Conservation (phyloP, 2,888 invertebrate species). For the Stenolophus ochropezus region DNA sequence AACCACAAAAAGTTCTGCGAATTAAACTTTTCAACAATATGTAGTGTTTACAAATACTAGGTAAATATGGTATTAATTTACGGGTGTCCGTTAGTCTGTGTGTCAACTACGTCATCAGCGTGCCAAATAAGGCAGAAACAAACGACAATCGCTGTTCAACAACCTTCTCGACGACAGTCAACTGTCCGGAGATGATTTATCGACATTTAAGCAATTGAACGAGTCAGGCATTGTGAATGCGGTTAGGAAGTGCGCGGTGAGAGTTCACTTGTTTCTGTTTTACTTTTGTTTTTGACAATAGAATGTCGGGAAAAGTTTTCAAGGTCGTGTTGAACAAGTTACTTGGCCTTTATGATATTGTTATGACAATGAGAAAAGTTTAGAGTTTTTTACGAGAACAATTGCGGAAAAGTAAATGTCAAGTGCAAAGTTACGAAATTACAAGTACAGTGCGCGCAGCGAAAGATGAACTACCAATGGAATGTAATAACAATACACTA, state of each 20-base stretch:
- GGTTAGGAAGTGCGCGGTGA: constrained; percentile 22
- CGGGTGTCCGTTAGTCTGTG: not conserved
- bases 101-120: not conserved
- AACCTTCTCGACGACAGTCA: constrained; percentile 13
- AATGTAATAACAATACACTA: no score
- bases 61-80: no score
- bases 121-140: not conserved
- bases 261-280: constrained; percentile 25
- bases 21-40: no score
- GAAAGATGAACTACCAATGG: no score
- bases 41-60: no score
- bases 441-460: no score
- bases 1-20: no score
- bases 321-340: not conserved
- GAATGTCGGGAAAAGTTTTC: constrained; percentile 27
- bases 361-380: constrained; percentile 35
- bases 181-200: constrained; percentile 16
- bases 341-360: constrained; percentile 4
- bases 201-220: constrained; percentile 29
- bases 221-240: not conserved
- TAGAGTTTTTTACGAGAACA: not conserved
- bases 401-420: constrained; percentile 3
- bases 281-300: constrained; percentile 34
- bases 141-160: constrained; percentile 15
- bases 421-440: not conserved